Evolutionary conservation across 2,797 vertebrate genomes (phyloP).

Genomic region (Petrocephalus schoutedeni): DNA sequence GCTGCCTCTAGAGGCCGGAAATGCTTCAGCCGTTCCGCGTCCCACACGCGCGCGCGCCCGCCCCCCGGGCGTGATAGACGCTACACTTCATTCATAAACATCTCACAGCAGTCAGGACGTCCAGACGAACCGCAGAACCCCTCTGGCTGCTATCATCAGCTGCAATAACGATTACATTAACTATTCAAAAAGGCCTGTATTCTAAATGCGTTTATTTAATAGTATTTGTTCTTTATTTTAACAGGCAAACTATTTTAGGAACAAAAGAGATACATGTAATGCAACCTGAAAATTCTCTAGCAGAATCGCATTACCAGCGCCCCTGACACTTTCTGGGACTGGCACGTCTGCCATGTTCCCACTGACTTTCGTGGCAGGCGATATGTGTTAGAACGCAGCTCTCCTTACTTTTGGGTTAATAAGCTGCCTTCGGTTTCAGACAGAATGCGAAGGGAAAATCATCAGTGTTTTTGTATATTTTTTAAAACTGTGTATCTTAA

Average conservation of each 20-base stretch:
- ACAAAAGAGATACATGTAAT: no score
- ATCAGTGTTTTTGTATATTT: neutral
- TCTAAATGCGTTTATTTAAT: neutral
- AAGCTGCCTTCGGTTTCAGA: neutral
- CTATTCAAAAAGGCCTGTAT: neutral
- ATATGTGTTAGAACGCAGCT: neutral
- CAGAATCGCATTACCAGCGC: neutral
- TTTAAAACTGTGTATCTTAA: neutral
- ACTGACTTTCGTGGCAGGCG: neutral
- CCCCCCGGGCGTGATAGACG: neutral
- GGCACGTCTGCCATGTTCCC: neutral
- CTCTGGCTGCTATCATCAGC: neutral
- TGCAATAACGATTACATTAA: neutral
- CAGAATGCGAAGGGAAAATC: neutral
- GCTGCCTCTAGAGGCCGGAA: neutral
- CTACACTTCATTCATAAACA: slow-evolving; percentile 16
- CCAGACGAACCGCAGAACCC: neutral
- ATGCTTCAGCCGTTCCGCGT: neutral
- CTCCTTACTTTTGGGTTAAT: neutral
- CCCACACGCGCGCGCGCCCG: neutral
- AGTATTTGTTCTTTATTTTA: neutral
- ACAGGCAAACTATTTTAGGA: neutral
- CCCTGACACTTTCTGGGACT: neutral
- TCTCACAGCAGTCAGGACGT: neutral
- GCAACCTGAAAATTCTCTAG: neutral